Evolutionary conservation across 2,797 vertebrate genomes (phyloP), one percentile per base, ranked within the genome.

Genomic region (Anableps anableps): DNA sequence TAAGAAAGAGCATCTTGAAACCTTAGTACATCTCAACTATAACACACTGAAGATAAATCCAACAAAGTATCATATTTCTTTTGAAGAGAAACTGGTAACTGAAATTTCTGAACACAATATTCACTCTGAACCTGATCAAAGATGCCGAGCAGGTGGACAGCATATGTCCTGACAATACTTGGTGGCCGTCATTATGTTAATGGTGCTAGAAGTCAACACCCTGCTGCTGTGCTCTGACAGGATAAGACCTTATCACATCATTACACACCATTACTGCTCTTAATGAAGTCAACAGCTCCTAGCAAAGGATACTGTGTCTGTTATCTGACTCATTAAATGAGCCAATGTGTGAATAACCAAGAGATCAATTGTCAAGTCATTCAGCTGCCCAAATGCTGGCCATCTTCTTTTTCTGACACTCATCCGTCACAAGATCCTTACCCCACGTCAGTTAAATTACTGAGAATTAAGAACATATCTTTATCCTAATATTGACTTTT

Each of bases 191-290:
- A 80, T 92, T 88, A 91, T 88, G 86, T 45, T 85, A 89, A 91
- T 89, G 68, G 74, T 48, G 82, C 70, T 50, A 58, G 47, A 78
- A 86, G 86, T 92, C 89, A 86, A 85, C 88, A 83, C 85, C 85
- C 85, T 41, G 86, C 88, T 88, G 92, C 82, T 90, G 89, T 75
- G 53, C 77, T 81, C 72, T 79, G 88, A 92, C 77, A 78, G 88
- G 76, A 81, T 75, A 41, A 78, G 78, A 77, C 80, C 79, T 85
- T 53, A 91, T 89, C 88, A 89, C 91, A 91, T 91, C 88, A 89
- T 92, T 90, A 90, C 87, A 88, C 84, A 83, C 88, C 82, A 92
- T 93, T 93, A 93, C 88, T 84, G 83, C 60, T 85, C 71, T 77
- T 89, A 93, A 94, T 89, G 85, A 84, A 90, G 88, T 90, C 87